Conservation (phyloP, 2,888 invertebrate species). For the Mallateleia sp. region DNA sequence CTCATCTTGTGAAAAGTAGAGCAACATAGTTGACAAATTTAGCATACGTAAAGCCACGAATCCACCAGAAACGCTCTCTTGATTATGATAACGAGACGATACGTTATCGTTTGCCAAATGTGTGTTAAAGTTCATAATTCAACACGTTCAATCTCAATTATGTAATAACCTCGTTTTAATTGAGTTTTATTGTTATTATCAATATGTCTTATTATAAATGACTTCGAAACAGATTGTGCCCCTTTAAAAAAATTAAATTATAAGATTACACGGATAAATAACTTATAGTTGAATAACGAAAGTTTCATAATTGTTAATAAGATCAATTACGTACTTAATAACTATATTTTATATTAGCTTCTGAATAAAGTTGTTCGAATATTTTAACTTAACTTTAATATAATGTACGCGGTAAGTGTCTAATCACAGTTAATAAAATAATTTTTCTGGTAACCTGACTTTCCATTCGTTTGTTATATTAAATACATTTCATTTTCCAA, state of each 20-base stretch:
- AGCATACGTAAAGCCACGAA: conserved; percentile 38
- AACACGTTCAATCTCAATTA: conserved; percentile 15
- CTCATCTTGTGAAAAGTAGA: conserved; percentile 39
- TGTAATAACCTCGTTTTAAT: conserved; percentile 9
- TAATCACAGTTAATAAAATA: background rate
- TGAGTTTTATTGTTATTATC: too few species aligned
- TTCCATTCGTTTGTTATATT: background rate
- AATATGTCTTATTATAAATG: conserved; percentile 6
- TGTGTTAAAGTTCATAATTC: conserved; percentile 34
- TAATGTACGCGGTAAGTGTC: too few species aligned
- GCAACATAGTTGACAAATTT: conserved; percentile 46
- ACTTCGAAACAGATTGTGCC: background rate
- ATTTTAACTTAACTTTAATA: too few species aligned
- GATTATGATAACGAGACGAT: conserved; percentile 41
- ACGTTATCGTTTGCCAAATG: conserved; percentile 32
- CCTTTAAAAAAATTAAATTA: conserved; percentile 1
- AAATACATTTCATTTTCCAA: conserved; percentile 14
- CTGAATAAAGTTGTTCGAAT: too few species aligned
- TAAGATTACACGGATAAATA: conserved; percentile 8
- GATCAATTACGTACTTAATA: background rate
- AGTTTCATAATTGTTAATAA: conserved; percentile 35
- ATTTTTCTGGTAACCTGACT: background rate
- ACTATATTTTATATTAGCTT: too few species aligned
- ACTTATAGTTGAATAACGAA: background rate
- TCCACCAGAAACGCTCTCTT: conserved; percentile 44